Percentiles rank a stretch among this genome's conserved stretches.
phyloP scores from a whole-genome alignment of 2,888 invertebrate genomes.

The Lamproptera curius region DNA sequence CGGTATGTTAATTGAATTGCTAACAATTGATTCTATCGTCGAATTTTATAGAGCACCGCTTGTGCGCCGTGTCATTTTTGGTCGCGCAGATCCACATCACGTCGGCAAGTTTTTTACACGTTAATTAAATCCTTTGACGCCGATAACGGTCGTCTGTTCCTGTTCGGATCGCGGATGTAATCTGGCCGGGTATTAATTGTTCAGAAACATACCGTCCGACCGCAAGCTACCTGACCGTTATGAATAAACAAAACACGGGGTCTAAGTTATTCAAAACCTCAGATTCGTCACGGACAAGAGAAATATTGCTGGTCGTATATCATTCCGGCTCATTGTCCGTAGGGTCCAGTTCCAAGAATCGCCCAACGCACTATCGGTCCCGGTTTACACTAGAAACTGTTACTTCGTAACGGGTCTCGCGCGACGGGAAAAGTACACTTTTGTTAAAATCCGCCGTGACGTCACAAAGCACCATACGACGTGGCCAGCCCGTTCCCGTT shows the following conservation, averaged over 20 bases:
- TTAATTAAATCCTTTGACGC: constrained; percentile 17
- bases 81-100: constrained; percentile 16
- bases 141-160: constrained; percentile 4
- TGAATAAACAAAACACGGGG: constrained; percentile 41
- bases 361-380: constrained; percentile 54
- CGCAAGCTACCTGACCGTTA: constrained; percentile 47
- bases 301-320: constrained; percentile 62
- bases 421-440: constrained; percentile 70
- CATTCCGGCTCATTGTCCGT: constrained; percentile 53
- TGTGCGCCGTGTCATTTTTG: constrained; percentile 14
- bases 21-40: constrained; percentile 44
- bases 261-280: constrained; percentile 62
- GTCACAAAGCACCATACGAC: constrained; percentile 58
- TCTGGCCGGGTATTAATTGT: constrained; percentile 3
- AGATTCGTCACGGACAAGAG: constrained; percentile 60
- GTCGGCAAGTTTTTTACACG: constrained; percentile 13
- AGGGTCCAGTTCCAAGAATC: constrained; percentile 60
- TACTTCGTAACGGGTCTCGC: constrained; percentile 55
- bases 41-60: constrained; percentile 35
- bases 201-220: constrained; percentile 31
- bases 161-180: constrained; percentile 5
- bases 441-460: constrained; percentile 62
- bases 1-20: constrained; percentile 59
- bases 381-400: constrained; percentile 73
- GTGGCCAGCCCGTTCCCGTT: constrained; percentile 47